These are phyloP conservation scores for Drosophila paranaensis DNA, from an alignment of 2,888 invertebrate genomes.

Conservation along the genomic window DNA sequence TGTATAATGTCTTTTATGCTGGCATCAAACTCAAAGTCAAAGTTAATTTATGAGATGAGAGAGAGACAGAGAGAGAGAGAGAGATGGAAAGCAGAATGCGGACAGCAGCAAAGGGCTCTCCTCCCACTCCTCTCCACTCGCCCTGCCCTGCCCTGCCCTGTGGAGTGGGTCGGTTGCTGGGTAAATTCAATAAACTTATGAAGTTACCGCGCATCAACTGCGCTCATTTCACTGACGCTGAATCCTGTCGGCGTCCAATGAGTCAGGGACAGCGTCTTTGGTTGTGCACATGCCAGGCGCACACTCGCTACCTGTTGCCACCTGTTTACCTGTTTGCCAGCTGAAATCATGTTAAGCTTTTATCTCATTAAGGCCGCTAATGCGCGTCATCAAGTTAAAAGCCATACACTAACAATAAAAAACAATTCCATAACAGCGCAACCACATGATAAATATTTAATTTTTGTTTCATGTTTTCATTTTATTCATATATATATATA, in stretches of 20 bases:
- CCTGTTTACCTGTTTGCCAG: neutral
- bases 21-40: slow-evolving; percentile 67
- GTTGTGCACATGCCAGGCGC: slow-evolving; percentile 8
- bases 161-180: neutral
- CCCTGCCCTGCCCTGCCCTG: neutral
- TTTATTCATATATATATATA: too few species aligned
- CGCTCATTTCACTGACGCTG: slow-evolving; percentile 52
- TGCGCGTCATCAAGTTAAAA: slow-evolving; percentile 4
- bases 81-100: neutral
- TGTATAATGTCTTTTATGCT: slow-evolving; percentile 72
- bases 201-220: slow-evolving; percentile 72
- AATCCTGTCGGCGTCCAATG: slow-evolving; percentile 7
- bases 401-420: neutral
- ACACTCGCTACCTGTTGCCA: slow-evolving; percentile 31
- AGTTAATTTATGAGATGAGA: slow-evolving; percentile 56
- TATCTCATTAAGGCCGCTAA: slow-evolving; percentile 14
- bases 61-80: slow-evolving; percentile 6
- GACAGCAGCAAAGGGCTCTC: neutral
- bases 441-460: neutral
- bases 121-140: too few species aligned
- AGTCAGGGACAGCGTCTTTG: slow-evolving; percentile 12
- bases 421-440: neutral
- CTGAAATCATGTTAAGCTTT: slow-evolving; percentile 14
- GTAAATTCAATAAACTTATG: slow-evolving; percentile 74
- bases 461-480: too few species aligned